A percentile compares a stretch with the other conserved stretches of the same genome.
phyloP scores from a whole-genome alignment of 35 echinoderm and acorn worm genomes.

The Ophiothrix spiculata region DNA sequence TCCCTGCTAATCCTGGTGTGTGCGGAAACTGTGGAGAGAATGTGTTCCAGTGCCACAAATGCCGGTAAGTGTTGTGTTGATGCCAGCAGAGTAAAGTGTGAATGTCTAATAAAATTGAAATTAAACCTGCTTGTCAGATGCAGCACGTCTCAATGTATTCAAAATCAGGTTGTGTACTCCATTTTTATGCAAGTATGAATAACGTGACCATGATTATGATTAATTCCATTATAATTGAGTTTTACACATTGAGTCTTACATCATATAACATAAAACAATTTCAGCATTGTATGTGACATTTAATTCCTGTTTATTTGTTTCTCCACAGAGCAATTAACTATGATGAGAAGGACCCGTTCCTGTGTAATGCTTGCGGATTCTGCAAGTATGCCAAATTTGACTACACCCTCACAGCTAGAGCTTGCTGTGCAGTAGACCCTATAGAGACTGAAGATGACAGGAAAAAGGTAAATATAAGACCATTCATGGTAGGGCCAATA shows the following conservation, averaged over 20 bases:
- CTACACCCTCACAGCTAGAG: constrained; percentile 99
- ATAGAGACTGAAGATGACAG: constrained; percentile 98
- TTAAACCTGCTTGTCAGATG: too few species aligned
- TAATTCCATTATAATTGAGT: not conserved
- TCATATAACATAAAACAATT: too few species aligned
- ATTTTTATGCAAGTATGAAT: not conserved
- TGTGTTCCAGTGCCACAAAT: constrained; percentile 99
- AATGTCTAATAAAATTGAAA: too few species aligned
- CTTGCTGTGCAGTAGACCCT: constrained; percentile 97
- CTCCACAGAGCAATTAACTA: constrained; percentile 94
- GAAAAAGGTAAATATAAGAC: constrained; percentile 99
- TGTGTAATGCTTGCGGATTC: constrained; percentile 98
- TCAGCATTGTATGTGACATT: too few species aligned
- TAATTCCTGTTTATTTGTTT: not conserved
- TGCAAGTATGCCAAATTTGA: constrained; percentile 99
- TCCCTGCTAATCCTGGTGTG: constrained; percentile 95
- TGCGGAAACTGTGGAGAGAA: constrained; percentile 98
- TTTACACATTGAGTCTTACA: not conserved
- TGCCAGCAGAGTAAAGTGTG: too few species aligned
- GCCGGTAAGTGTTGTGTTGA: too few species aligned
- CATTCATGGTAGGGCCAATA: too few species aligned
- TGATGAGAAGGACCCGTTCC: constrained; percentile 97
- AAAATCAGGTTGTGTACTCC: not conserved
- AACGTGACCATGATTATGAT: not conserved
- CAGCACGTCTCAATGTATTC: too few species aligned